A percentile compares a stretch with the other conserved stretches of the same genome.
phyloP scores from a whole-genome alignment of 92 coral and sea anemone species.

The Parazoanthus swiftii region DNA sequence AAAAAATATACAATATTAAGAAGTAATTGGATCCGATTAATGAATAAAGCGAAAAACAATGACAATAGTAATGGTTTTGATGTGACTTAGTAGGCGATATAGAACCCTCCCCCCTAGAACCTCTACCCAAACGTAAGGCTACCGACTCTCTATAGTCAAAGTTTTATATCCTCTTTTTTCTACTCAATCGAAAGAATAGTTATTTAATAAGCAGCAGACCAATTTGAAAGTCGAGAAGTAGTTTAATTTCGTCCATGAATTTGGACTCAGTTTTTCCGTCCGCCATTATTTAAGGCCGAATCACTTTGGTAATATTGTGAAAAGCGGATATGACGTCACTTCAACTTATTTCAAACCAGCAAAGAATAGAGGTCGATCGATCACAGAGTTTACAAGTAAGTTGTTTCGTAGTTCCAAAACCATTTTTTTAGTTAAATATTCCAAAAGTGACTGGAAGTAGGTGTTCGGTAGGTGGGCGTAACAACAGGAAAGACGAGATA shows the following conservation, averaged over 20 bases:
- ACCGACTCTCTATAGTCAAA: constrained; percentile 29
- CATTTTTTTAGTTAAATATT: not conserved
- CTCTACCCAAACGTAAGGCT: too few species aligned
- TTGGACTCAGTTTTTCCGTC: not conserved
- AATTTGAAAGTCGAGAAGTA: constrained; percentile 12
- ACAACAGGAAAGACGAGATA: not conserved
- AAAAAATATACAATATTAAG: too few species aligned
- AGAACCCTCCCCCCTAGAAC: too few species aligned
- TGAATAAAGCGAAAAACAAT: too few species aligned
- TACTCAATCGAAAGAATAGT: constrained; percentile 15
- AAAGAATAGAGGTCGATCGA: constrained; percentile 27
- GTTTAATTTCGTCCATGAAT: not conserved
- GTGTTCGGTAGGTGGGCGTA: constrained; percentile 8
- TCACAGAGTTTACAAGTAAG: not conserved
- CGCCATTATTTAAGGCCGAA: constrained; percentile 27
- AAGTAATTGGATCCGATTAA: too few species aligned
- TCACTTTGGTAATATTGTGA: constrained; percentile 2
- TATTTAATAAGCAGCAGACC: not conserved
- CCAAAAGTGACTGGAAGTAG: constrained; percentile 13
- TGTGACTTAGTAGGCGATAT: too few species aligned
- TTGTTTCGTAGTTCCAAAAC: constrained; percentile 5
- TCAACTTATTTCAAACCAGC: constrained; percentile 14
- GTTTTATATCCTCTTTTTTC: not conserved
- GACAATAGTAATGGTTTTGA: too few species aligned
- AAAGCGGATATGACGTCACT: constrained; percentile 30